Conservation (phyloP, 2,797 vertebrate species). For the Myotis myotis region DNA sequence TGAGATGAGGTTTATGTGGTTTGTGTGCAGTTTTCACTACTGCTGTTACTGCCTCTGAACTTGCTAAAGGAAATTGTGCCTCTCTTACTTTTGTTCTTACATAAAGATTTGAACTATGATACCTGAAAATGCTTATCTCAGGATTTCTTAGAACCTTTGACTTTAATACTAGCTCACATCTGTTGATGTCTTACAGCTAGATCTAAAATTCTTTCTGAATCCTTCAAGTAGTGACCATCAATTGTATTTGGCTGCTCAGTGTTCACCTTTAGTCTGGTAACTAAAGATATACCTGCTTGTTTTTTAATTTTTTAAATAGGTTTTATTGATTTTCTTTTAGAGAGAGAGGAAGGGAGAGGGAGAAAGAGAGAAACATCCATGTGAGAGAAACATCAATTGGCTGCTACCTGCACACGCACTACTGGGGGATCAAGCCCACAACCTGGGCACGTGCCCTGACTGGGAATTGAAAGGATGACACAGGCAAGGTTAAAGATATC, state of each 20-base stretch:
- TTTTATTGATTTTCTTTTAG: too few species aligned
- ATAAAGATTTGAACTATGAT: not conserved
- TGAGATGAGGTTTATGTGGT: not conserved
- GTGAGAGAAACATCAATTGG: too few species aligned
- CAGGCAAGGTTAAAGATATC: too few species aligned
- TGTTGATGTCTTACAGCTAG: not conserved
- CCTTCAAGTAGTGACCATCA: not conserved
- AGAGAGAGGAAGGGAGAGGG: too few species aligned
- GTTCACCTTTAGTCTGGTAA: not conserved
- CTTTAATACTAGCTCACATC: not conserved
- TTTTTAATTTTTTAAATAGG: too few species aligned
- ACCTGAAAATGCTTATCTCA: not conserved
- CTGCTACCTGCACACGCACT: too few species aligned
- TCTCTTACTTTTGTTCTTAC: not conserved
- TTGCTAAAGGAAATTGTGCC: not conserved
- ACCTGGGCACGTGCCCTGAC: too few species aligned
- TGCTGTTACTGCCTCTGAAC: not conserved
- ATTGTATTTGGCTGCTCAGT: not conserved
- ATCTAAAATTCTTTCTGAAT: slow-evolving; percentile 1
- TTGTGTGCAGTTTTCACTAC: not conserved
- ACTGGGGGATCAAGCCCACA: too few species aligned
- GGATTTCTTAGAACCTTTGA: not conserved
- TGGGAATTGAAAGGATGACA: too few species aligned
- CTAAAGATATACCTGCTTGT: not conserved
- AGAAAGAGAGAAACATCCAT: too few species aligned